These are phyloP conservation scores for Steinernema khuongi DNA, from an alignment of 1,140 invertebrate genomes.

Conservation along the genomic window DNA sequence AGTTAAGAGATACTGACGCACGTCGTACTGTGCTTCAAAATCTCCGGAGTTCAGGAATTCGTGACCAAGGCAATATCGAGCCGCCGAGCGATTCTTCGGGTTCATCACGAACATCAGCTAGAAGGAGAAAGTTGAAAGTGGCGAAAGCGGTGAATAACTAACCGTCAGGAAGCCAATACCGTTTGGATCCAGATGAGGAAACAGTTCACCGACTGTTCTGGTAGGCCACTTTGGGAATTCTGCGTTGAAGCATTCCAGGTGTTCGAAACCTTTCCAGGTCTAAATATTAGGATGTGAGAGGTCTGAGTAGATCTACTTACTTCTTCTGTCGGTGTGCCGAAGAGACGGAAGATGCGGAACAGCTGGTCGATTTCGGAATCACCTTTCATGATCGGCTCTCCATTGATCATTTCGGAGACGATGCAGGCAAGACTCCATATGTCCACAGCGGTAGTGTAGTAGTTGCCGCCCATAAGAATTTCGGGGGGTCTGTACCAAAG, in stretches of 20 bases:
- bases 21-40: background rate
- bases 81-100: background rate
- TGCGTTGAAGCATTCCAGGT: conserved; percentile 78
- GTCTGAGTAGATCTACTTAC: conserved; percentile 16
- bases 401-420: conserved; percentile 87
- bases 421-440: conserved; percentile 96
- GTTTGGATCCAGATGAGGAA: background rate
- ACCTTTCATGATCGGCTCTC: conserved; percentile 81
- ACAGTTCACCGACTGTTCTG: background rate
- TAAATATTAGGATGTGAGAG: conserved; percentile 21
- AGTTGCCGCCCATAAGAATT: conserved; percentile 29
- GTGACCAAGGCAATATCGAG: background rate
- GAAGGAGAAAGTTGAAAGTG: background rate
- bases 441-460: conserved; percentile 66
- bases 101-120: background rate
- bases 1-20: background rate
- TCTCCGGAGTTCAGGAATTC: conserved; percentile 4
- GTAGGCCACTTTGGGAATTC: conserved; percentile 71
- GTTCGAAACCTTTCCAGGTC: conserved; percentile 80
- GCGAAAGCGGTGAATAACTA: background rate
- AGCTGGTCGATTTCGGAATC: conserved; percentile 93
- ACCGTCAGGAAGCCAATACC: background rate
- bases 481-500: conserved; percentile 98
- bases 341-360: conserved; percentile 81
- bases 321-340: conserved; percentile 83